Conservation (phyloP, 2,797 vertebrate species). For the Crax fasciolata region DNA sequence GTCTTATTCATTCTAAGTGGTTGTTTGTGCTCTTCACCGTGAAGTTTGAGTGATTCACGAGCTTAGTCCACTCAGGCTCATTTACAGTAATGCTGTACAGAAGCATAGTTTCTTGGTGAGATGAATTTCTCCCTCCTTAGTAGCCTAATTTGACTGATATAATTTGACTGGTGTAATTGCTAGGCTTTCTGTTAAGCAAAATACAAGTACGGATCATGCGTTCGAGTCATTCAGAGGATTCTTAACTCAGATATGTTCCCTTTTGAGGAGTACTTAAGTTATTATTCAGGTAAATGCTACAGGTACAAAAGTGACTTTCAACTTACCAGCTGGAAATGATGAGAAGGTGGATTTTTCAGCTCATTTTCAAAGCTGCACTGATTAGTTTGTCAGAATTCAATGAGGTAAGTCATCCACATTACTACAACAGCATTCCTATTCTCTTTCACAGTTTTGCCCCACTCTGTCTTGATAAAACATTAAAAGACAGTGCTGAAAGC, state of each 20-base stretch:
- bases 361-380: not conserved
- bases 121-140: not conserved
- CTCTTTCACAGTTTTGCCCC: not conserved
- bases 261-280: not conserved
- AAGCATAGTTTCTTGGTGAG: not conserved
- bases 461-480: not conserved
- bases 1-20: constrained; percentile 6
- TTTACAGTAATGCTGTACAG: not conserved
- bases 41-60: not conserved
- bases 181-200: not conserved
- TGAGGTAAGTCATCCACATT: not conserved
- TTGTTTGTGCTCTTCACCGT: not conserved
- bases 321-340: not conserved
- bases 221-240: constrained; percentile 5
- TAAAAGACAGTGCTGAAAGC: not conserved
- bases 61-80: not conserved
- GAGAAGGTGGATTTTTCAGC: not conserved
- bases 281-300: not conserved
- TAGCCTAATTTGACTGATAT: not conserved
- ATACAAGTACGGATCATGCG: not conserved
- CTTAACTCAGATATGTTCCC: not conserved
- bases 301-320: not conserved
- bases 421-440: not conserved
- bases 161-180: not conserved
- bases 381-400: not conserved